A percentile compares a stretch with the other conserved stretches of the same genome.
Evolutionary conservation across 2,113 vertebrate species (phyloP).

Genomic region (Myocastor coypus): DNA sequence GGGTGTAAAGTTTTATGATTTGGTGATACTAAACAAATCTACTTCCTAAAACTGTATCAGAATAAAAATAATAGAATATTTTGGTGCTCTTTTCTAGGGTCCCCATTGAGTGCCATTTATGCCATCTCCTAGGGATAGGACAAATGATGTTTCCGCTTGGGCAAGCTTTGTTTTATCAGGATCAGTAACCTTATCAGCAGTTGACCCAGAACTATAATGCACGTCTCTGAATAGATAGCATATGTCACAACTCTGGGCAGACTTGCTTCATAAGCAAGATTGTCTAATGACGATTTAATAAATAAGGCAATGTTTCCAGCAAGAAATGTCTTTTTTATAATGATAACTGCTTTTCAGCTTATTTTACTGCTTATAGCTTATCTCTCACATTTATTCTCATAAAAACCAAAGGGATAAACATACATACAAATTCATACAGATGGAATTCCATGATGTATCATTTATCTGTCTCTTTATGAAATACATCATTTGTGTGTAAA

Average conservation of each 20-base stretch:
- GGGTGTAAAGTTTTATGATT: slow-evolving; percentile 73
- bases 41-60: slow-evolving; percentile 51
- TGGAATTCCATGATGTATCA: not conserved
- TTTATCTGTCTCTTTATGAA: slow-evolving; percentile 71
- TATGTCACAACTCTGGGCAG: slow-evolving; percentile 90
- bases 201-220: slow-evolving; percentile 93
- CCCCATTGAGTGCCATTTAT: slow-evolving; percentile 85
- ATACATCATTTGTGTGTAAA: slow-evolving; percentile 46
- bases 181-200: slow-evolving; percentile 97
- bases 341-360: slow-evolving; percentile 58
- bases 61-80: slow-evolving; percentile 62
- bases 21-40: slow-evolving; percentile 52
- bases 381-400: slow-evolving; percentile 66
- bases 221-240: slow-evolving; percentile 89
- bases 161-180: slow-evolving; percentile 94
- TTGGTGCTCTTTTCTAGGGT: slow-evolving; percentile 61
- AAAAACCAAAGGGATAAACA: slow-evolving; percentile 56
- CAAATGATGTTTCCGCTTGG: slow-evolving; percentile 94
- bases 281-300: slow-evolving; percentile 87
- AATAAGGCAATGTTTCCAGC: slow-evolving; percentile 76
- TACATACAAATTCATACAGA: not conserved
- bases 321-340: slow-evolving; percentile 71
- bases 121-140: slow-evolving; percentile 89
- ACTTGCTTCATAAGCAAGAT: slow-evolving; percentile 84
- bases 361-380: slow-evolving; percentile 48